Conservation (phyloP, 2,888 invertebrate genomes). For the Macrophya annulata region DNA sequence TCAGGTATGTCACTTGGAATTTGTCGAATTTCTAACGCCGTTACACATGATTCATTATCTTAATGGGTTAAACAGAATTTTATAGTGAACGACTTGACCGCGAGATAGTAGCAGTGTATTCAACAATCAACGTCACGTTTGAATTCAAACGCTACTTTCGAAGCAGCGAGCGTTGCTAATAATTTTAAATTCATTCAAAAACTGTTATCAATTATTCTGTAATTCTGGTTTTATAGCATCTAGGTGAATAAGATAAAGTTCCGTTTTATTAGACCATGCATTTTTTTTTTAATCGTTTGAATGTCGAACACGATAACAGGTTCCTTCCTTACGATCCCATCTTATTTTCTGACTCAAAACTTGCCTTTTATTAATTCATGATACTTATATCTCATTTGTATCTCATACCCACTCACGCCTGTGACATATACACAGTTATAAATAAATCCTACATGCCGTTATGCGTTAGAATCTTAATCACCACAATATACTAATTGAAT, state of each 20-base stretch:
- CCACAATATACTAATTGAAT: background rate
- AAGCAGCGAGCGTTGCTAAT: background rate
- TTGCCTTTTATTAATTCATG: background rate
- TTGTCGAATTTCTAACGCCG: background rate
- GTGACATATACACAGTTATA: background rate
- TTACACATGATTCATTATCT: constrained; percentile 3
- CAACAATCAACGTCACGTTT: constrained; percentile 17
- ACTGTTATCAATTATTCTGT: background rate
- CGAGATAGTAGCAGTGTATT: background rate
- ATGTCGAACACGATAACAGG: background rate
- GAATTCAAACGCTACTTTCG: constrained; percentile 21
- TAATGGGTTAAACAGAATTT: background rate
- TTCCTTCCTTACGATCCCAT: background rate
- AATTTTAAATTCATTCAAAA: background rate
- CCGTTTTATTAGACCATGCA: background rate
- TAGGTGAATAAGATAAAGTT: background rate
- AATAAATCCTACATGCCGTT: background rate
- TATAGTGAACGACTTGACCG: background rate
- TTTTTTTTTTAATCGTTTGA: background rate
- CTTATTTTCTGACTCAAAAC: background rate
- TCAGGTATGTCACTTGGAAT: background rate
- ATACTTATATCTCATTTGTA: too few relatives aligned
- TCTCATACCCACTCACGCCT: background rate
- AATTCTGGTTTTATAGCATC: background rate
- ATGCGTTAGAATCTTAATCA: constrained; percentile 4